Evolutionary conservation across 1,140 invertebrate genomes (phyloP).

Genomic region (Drosophila ananassae): DNA sequence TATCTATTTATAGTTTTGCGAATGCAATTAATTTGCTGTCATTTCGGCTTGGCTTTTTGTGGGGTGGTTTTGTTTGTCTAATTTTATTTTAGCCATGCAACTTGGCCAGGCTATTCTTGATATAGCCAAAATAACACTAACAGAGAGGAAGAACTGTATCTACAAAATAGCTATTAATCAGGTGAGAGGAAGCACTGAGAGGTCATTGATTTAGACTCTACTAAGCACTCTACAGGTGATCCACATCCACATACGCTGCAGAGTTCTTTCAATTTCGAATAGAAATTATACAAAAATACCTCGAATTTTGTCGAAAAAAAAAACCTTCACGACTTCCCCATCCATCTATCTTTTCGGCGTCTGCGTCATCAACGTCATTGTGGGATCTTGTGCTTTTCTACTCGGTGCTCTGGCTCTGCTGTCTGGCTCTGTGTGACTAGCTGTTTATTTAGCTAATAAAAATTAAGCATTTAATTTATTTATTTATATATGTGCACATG

Average conservation of each 20-base stretch:
- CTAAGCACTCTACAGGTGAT: conserved; percentile 29
- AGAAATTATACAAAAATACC: conserved; percentile 1
- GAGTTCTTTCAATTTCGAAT: background rate
- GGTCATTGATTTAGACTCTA: conserved; percentile 2
- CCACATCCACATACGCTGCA: conserved; percentile 6
- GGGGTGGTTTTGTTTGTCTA: conserved; percentile 6
- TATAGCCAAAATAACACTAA: conserved; percentile 29
- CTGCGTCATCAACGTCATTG: conserved; percentile 73
- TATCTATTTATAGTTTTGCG: conserved; percentile 45
- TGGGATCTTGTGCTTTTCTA: conserved; percentile 34
- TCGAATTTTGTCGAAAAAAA: background rate
- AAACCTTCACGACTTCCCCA: conserved; percentile 45
- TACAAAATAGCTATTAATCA: conserved; percentile 35
- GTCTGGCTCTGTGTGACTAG: conserved; percentile 33
- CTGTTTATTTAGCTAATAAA: conserved; percentile 76
- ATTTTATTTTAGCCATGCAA: conserved; percentile 32
- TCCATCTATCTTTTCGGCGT: conserved; percentile 30
- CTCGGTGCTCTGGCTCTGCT: background rate
- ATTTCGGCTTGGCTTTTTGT: conserved; percentile 35
- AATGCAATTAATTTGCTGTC: conserved; percentile 67
- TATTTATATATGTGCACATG: conserved; percentile 60
- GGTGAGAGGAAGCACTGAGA: background rate
- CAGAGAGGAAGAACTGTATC: conserved; percentile 1
- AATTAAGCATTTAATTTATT: conserved; percentile 76
- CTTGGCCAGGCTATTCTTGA: conserved; percentile 34